Evolutionary conservation across 1,140 invertebrate genomes (phyloP), one percentile per base, ranked within the genome.

Genomic region (Notospermus geniculatus): DNA sequence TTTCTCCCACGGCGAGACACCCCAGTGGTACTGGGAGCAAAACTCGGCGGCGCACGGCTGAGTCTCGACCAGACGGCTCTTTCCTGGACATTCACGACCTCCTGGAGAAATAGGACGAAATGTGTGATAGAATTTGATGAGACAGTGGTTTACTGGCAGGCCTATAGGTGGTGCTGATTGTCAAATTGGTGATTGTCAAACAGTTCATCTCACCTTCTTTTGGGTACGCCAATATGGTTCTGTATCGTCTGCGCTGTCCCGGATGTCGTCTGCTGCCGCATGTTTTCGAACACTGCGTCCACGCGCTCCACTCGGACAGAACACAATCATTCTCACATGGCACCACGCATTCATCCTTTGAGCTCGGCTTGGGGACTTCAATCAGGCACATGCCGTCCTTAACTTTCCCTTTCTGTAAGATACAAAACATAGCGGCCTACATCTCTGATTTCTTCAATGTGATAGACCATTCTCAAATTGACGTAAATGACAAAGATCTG

Each of bases 291-390:
- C 88, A 89, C 0, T 82, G 70, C 0, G 83, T 82, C 88, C 88
- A 89, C 0, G 76, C 64, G 0, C 82, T 84, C 88, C 87, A 89
- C 0, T 85, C 81, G 0, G 86, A 87, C 23, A 88, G 80, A 7
- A 88, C 87, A 70, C 88, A 89, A 75, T 88, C 87, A 23, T 84
- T 82, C 0, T 86, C 83, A 71, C 87, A 88, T 0, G 87, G 86
- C 29, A 88, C 83, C 25, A 85, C 82, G 71, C 87, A 89, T 17
- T 72, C 63, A 23, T 76, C 70, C 2, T 62, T 64, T n/a, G 65
- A 54, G 1, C 50, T 36, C 13, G 74, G 74, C 71, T 73, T 70
- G 22, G 64, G 71, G 17, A 71, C 56, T 15, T 64, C 61, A 46
- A 61, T 59, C 29, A 75, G 55, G 62, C 76, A 74, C n/a, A 66